Conservation (phyloP, 2,888 invertebrate species). For the Thymelicus acteon region DNA sequence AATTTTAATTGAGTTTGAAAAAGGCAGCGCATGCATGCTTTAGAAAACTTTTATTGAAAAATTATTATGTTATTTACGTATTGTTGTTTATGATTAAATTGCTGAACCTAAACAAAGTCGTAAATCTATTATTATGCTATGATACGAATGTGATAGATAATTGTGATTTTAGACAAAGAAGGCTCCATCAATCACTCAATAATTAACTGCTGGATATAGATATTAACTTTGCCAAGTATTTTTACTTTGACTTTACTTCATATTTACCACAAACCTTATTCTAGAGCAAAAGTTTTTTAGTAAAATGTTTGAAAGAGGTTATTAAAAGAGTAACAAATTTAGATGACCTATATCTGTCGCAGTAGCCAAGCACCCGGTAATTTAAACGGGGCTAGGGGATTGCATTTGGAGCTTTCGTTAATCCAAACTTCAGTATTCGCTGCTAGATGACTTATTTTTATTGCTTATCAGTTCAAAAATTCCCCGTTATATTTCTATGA, state of each 20-base stretch:
- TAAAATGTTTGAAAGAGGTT: background rate
- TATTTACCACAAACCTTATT: no score
- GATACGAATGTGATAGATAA: no score
- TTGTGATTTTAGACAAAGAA: no score
- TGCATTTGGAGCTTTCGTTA: constrained; percentile 8
- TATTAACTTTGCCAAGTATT: no score
- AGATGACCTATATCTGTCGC: constrained; percentile 2
- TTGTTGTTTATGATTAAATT: background rate
- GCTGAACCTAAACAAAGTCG: no score
- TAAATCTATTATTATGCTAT: no score
- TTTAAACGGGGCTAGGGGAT: constrained; percentile 13
- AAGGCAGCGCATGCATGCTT: background rate
- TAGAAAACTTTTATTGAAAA: background rate
- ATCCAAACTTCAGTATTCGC: constrained; percentile 10
- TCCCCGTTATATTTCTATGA: background rate
- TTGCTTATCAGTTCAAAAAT: background rate
- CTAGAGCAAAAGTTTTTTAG: background rate
- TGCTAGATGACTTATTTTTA: background rate
- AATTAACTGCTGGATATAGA: no score
- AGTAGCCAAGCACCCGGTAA: constrained; percentile 1
- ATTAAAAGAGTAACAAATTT: background rate
- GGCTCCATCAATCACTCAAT: no score
- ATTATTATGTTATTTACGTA: background rate
- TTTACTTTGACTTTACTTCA: no score
- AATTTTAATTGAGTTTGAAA: constrained; percentile 24